Percentiles rank a stretch among this genome's conserved stretches.
Evolutionary conservation across 2,113 vertebrate genomes (phyloP).

Genomic region (Anolis sagrei): DNA sequence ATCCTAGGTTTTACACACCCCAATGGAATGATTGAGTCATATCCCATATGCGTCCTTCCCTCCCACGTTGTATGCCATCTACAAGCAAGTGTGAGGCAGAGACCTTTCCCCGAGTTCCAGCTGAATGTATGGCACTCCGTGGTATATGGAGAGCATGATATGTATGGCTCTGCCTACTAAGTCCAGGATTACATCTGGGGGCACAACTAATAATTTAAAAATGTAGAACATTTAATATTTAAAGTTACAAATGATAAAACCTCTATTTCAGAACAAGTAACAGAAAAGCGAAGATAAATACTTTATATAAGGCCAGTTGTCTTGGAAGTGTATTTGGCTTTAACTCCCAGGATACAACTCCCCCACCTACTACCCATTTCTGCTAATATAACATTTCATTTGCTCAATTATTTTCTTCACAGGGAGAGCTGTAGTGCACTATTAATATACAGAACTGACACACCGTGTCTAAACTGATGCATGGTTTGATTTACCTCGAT

Average conservation of each 20-base stretch:
- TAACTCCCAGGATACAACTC: slow-evolving; percentile 47
- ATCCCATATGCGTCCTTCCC: too few relatives aligned
- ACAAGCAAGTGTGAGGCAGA: not conserved
- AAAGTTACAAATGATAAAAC: not conserved
- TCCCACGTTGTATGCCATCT: too few relatives aligned
- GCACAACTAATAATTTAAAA: not conserved
- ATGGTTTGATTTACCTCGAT: slow-evolving; percentile 66
- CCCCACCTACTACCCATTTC: slow-evolving; percentile 19
- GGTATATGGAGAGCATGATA: not conserved
- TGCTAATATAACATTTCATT: slow-evolving; percentile 69
- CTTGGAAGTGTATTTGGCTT: slow-evolving; percentile 53
- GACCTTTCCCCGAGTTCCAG: not conserved
- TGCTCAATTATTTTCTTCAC: slow-evolving; percentile 69
- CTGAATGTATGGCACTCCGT: not conserved
- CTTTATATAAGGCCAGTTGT: slow-evolving; percentile 66
- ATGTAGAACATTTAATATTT: not conserved
- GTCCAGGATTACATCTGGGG: not conserved
- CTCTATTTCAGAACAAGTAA: slow-evolving; percentile 36
- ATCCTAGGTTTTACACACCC: too few relatives aligned
- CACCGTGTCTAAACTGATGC: slow-evolving; percentile 52
- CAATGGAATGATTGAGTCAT: not conserved
- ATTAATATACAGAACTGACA: slow-evolving; percentile 51
- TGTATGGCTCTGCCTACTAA: not conserved
- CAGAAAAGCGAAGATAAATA: slow-evolving; percentile 64
- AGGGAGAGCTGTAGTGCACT: slow-evolving; percentile 55